Evolutionary conservation across 2,888 invertebrate species (phyloP).

Genomic region (Mimas tiliae): DNA sequence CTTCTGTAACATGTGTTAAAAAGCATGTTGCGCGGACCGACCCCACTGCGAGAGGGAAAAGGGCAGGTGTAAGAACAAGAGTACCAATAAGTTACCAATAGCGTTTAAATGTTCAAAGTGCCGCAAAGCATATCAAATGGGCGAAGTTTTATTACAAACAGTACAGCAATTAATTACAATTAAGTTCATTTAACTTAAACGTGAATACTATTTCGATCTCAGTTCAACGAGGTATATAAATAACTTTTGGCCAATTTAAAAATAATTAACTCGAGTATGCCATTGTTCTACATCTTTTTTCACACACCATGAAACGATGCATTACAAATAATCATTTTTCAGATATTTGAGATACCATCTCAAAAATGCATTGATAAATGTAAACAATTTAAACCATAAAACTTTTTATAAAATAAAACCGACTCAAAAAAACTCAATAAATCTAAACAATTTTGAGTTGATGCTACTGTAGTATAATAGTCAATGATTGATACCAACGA

Average conservation of each 20-base stretch:
- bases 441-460: no score
- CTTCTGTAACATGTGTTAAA: no score
- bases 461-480: no score
- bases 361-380: neutral
- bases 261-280: neutral
- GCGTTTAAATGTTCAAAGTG: neutral
- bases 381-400: neutral
- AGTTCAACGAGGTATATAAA: neutral
- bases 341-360: neutral
- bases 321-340: neutral
- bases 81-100: neutral
- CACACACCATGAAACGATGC: neutral
- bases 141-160: neutral
- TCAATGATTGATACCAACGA: no score
- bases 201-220: conserved; percentile 7
- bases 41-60: no score
- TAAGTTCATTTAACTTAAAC: conserved; percentile 26
- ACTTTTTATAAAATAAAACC: no score
- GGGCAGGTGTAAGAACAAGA: no score
- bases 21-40: no score
- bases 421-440: no score
- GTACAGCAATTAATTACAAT: conserved; percentile 27
- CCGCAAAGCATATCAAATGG: neutral
- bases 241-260: neutral
- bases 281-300: conserved; percentile 13